phyloP scores from a whole-genome alignment of 2,113 vertebrate species.

The Oryzias woworae region DNA sequence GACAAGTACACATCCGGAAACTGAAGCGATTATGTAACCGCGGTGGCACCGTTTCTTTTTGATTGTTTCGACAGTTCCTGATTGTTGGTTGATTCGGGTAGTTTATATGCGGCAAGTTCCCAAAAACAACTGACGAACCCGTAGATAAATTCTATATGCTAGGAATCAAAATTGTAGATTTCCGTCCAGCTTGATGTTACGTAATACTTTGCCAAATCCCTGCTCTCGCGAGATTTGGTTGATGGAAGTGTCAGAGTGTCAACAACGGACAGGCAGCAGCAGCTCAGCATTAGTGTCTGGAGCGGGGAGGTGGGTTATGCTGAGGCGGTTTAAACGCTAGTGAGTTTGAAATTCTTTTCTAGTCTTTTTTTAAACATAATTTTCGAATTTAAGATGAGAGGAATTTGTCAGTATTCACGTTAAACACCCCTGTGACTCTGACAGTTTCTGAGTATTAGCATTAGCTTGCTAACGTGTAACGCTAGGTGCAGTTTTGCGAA shows the following conservation, averaged over 20 bases:
- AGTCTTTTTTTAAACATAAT: too few relatives aligned
- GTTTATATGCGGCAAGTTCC: too few relatives aligned
- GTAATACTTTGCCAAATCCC: conserved; percentile 25
- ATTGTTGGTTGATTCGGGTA: not conserved
- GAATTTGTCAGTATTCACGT: too few relatives aligned
- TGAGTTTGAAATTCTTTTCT: conserved; percentile 47
- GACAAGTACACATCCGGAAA: conserved; percentile 22
- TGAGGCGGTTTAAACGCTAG: conserved; percentile 57
- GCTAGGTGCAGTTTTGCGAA: conserved; percentile 43
- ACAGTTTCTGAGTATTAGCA: conserved; percentile 19
- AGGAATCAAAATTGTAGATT: too few relatives aligned
- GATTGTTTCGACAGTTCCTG: not conserved
- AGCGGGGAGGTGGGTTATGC: conserved; percentile 61
- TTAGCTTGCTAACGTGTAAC: conserved; percentile 50
- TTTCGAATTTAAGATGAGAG: not conserved
- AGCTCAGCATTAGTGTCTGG: conserved; percentile 43
- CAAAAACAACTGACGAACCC: too few relatives aligned
- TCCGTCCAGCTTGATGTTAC: conserved; percentile 27
- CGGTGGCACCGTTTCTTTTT: not conserved
- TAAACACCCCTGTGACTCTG: not conserved
- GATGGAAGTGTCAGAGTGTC: conserved; percentile 67
- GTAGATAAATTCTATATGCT: too few relatives aligned
- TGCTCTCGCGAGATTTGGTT: conserved; percentile 68
- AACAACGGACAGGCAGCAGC: conserved; percentile 61
- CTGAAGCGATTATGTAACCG: conserved; percentile 27